Base-by-base conservation (phyloP, 1,140 invertebrate genomes). In the Sarcophaga bullata region DNA sequence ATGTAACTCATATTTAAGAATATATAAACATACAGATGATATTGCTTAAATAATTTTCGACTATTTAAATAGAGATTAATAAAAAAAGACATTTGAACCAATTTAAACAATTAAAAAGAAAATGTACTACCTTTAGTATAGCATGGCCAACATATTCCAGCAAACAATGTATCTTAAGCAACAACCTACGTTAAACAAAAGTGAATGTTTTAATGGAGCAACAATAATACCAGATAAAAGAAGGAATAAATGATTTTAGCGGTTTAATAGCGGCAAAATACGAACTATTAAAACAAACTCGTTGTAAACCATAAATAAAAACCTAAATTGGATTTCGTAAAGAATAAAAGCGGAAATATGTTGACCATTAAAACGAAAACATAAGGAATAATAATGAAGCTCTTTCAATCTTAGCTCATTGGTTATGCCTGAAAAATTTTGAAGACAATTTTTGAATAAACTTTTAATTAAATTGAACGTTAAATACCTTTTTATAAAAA, bases 371-470 rank as follows among this genome's bases (percentile, higher is more conserved):
- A 58, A 58, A 58, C 13, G 54, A 6, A 58, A 58, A 58, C 13
- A 58, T n/a, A 13, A 7, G 54, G 11, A n/a, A 58, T 13, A 58
- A 13, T n/a, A 58, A 54, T 10, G 10, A 58, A 58, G 15, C 54
- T 58, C n/a, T 11, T 58, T 15, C 25, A 37, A 37, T 2, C 25
- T 37, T 37, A 37, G n/a, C 6, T 1, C 3, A 7, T n/a, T 58
- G 15, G 54, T 58, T 58, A 58, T 58, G 54, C 54, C 54, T 58
- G 54, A 58, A n/a, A 58, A 58, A 58, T 58, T 58, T 37, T 58
- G n/a, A 58, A 58, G 54, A 58, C n/a, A n/a, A n/a, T n/a, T 7
- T 58, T 58, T n/a, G 54, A 58, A 58, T 58, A 58, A 58, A 58
- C 15, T 7, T 58, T 58, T 58, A 58, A 58, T 58, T 58, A 58